Conservation (phyloP, 2,888 invertebrate genomes). For the Oscheius sp. region DNA sequence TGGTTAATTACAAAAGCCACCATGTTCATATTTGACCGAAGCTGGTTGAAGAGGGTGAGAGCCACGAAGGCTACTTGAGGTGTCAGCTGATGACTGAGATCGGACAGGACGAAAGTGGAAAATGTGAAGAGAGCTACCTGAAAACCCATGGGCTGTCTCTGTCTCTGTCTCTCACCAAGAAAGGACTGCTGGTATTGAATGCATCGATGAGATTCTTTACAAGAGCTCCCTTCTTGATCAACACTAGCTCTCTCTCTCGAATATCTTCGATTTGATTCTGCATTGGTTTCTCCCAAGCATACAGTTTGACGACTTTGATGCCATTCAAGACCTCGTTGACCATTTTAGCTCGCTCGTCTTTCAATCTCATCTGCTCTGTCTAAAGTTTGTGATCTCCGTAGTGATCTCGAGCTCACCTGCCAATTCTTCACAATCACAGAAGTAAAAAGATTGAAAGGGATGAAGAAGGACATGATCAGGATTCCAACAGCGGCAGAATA, state of each 20-base stretch:
- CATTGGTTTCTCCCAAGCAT: conserved; percentile 78
- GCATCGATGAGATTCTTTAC: conserved; percentile 89
- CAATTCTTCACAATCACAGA: conserved; percentile 60
- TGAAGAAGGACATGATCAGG: conserved; percentile 90
- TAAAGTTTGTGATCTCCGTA: not conserved
- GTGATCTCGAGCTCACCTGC: conserved; percentile 51
- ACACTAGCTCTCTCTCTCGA: conserved; percentile 82
- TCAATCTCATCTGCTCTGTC: conserved; percentile 88
- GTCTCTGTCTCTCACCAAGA: conserved; percentile 80
- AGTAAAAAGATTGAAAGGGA: conserved; percentile 75
- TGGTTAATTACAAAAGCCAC: conserved; percentile 77
- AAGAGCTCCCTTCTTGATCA: conserved; percentile 88
- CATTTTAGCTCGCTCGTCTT: conserved; percentile 90
- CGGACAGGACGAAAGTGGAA: conserved; percentile 82
- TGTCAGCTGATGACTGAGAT: conserved; percentile 62
- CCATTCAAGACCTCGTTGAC: conserved; percentile 93
- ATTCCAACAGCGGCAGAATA: conserved; percentile 90
- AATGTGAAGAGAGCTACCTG: conserved; percentile 82
- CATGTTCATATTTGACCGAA: conserved; percentile 93
- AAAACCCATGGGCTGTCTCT: no score
- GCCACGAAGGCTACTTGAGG: conserved; percentile 89
- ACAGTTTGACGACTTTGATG: conserved; percentile 81
- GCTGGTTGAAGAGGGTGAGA: conserved; percentile 94
- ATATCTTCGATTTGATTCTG: conserved; percentile 84
- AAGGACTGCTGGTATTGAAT: conserved; percentile 93